Evolutionary conservation across 2,797 vertebrate genomes (phyloP).

Genomic region (Phataginus tricuspis): DNA sequence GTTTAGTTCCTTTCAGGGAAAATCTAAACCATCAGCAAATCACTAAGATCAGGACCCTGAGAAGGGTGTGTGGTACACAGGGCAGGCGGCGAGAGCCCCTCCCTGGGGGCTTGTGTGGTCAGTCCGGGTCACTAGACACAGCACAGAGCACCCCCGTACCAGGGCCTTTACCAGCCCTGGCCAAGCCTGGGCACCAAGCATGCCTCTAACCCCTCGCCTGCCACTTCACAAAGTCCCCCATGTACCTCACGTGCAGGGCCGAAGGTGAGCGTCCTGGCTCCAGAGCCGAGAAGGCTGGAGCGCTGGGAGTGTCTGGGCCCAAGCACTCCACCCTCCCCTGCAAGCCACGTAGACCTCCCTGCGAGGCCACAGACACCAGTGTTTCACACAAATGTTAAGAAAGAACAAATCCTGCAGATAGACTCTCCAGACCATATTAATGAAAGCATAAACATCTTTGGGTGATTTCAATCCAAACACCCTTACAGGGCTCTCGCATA

Average conservation of each 20-base stretch:
- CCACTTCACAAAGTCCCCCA: accelerated
- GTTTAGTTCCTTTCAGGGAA: not conserved
- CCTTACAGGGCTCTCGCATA: not conserved
- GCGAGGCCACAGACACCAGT: accelerated
- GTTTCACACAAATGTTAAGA: not conserved
- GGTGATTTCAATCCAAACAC: not conserved
- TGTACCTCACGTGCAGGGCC: not conserved
- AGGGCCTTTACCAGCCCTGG: not conserved
- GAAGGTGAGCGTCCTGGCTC: accelerated
- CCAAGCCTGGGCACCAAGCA: no score
- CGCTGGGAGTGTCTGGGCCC: accelerated
- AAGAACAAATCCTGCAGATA: not conserved
- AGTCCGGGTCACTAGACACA: not conserved
- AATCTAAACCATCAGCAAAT: not conserved
- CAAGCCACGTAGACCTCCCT: not conserved
- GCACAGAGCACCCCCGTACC: accelerated
- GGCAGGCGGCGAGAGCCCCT: no score
- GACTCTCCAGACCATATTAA: not conserved
- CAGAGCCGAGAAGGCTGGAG: not conserved
- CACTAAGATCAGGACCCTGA: not conserved
- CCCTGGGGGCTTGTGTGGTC: accelerated
- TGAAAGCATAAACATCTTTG: not conserved
- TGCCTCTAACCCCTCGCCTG: accelerated
- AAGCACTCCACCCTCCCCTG: no score
- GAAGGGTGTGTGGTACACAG: accelerated